Evolutionary conservation across 2,113 vertebrate genomes (phyloP), one percentile per base, ranked within the genome.

Genomic region (Silurus glanis): DNA sequence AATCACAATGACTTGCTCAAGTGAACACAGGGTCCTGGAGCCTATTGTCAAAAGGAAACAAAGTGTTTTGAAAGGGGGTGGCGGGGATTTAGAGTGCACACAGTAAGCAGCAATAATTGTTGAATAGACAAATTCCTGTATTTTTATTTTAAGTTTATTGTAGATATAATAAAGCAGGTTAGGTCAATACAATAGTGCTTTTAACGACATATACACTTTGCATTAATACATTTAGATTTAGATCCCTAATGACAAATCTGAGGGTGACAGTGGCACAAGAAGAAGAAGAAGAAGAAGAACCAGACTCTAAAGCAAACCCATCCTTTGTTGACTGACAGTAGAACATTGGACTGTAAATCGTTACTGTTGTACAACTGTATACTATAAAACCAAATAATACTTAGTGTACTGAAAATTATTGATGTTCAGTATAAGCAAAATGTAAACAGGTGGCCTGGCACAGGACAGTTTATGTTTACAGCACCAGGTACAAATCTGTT

Each of bases 1-100:
- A 86, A 87, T 89, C 79, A 88, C 87, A 91, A 85, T 86, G 82
- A 47, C 59, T 81, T 69, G 78, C 78, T 84, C 61, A 83, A 88
- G 86, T 58, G 78, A 87, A 76, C 67, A 10, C 56, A 47, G 55
- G n/a, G 23, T 17, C 64, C 2, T 37, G 23, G 67, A 75, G 47
- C 7, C 69, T 82, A n/a, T 83, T 67, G 85, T 82, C 69, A 19
- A 75, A 72, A 37, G 3, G 12, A 75, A 16, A 78, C 21, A 67
- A 67, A 55, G 28, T 82, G 59, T 82, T 47, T 75, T 86, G 13
- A 17, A 23, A 9, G 9, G 16, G 7, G 10, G 13, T n/a, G 21
- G 23, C 6, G 37, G 21, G 17, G 16, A 76, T 37, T 19, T 58
- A 45, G 53, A 8, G 14, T 58, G 9, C 5, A 2, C 3, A 12